phyloP scores from a whole-genome alignment of 2,113 vertebrate genomes.

The Daboia siamensis region DNA sequence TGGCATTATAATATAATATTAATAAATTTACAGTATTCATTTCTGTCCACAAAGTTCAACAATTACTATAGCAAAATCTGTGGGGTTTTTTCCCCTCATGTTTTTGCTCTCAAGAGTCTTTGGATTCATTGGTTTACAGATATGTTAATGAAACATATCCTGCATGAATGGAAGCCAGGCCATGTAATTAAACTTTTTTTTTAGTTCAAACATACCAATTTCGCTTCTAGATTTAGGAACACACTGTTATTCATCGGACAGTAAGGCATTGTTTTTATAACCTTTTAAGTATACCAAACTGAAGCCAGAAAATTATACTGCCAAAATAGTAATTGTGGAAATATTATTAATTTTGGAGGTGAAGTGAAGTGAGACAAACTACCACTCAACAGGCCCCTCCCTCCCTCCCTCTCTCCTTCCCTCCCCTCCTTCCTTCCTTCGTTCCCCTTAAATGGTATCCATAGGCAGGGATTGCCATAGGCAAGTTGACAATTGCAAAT shows the following conservation, averaged over 20 bases:
- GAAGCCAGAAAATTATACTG: neutral
- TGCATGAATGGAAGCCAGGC: neutral
- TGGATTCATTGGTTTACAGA: neutral
- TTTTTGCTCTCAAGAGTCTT: neutral
- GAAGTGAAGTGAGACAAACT: neutral
- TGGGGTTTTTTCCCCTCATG: neutral
- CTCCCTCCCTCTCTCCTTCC: conserved; percentile 34
- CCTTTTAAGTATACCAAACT: neutral
- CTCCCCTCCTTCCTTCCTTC: neutral
- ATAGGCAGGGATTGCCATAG: conserved; percentile 32
- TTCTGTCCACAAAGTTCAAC: neutral
- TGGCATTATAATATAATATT: neutral
- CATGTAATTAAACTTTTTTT: neutral
- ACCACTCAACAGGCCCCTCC: conserved; percentile 10
- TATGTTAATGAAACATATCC: neutral
- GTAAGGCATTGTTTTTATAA: neutral
- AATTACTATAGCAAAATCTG: neutral
- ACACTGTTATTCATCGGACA: neutral
- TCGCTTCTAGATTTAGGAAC: neutral
- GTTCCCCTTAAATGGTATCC: conserved; percentile 43
- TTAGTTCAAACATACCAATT: fast-evolving
- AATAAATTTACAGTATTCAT: neutral
- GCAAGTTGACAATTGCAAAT: conserved; percentile 61
- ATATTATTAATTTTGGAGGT: neutral
- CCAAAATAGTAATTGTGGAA: neutral